These are phyloP conservation scores for Potamarius usumacintae DNA, from an alignment of 2,113 vertebrate species.

Conservation along the genomic window DNA sequence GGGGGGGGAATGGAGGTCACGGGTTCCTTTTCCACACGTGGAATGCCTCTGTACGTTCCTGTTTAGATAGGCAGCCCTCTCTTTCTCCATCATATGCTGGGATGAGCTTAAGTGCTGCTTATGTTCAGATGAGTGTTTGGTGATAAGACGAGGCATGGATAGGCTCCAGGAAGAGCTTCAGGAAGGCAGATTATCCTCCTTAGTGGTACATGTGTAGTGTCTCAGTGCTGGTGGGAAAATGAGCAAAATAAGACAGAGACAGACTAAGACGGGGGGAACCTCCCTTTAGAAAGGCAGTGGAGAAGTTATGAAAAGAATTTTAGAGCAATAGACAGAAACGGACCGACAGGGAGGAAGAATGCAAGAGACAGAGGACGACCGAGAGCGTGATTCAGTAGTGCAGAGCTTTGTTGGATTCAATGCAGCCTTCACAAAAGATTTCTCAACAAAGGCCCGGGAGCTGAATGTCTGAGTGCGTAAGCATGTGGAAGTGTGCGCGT, in stretches of 20 bases:
- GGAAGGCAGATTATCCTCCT: conserved; percentile 75
- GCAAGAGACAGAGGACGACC: not conserved
- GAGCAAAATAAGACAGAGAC: conserved; percentile 38
- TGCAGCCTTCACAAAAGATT: conserved; percentile 67
- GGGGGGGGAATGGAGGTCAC: conserved; percentile 63
- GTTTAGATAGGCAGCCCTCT: conserved; percentile 66
- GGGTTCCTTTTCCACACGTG: conserved; percentile 67
- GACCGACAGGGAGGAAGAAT: conserved; percentile 3
- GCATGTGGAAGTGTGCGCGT: conserved; percentile 1
- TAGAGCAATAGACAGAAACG: not conserved
- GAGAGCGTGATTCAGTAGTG: conserved; percentile 57
- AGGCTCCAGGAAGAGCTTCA: conserved; percentile 67
- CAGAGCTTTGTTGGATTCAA: conserved; percentile 69
- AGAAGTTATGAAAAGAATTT: conserved; percentile 16
- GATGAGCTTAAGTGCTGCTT: conserved; percentile 51
- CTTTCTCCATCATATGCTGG: conserved; percentile 32
- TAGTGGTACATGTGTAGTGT: conserved; percentile 45
- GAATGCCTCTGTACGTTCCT: conserved; percentile 76
- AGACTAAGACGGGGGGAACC: conserved; percentile 1
- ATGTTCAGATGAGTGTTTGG: conserved; percentile 46
- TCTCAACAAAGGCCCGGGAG: conserved; percentile 68
- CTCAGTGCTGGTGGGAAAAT: conserved; percentile 32
- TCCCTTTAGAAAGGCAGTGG: conserved; percentile 9
- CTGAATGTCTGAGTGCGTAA: conserved; percentile 36
- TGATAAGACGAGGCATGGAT: conserved; percentile 53